Percentiles rank a stretch among this genome's conserved stretches.
These are phyloP conservation scores for Cuniculus paca DNA, from an alignment of 2,797 vertebrate genomes.

Conservation along the genomic window DNA sequence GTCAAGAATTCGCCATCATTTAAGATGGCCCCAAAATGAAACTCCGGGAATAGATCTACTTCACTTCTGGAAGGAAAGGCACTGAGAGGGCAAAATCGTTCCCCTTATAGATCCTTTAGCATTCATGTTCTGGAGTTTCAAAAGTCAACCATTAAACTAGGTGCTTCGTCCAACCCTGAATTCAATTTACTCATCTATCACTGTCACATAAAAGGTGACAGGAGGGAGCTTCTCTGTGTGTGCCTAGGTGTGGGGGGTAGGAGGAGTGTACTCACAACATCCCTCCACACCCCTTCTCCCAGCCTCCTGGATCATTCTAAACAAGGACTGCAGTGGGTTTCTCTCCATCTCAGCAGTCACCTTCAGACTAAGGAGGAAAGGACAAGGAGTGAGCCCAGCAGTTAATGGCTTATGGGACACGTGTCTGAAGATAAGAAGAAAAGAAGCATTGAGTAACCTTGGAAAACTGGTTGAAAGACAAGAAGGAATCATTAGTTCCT, in stretches of 20 bases:
- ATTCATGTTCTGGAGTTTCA: background rate
- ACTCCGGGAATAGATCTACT: background rate
- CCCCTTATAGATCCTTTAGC: background rate
- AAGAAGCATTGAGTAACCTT: background rate
- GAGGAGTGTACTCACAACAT: background rate
- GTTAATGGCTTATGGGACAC: background rate
- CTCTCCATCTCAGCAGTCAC: background rate
- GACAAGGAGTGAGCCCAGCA: background rate
- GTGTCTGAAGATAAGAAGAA: background rate
- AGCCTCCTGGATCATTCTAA: background rate
- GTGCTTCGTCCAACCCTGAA: background rate
- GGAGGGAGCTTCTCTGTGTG: background rate
- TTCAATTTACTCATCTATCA: background rate
- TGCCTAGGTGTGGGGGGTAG: accelerated
- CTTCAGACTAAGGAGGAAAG: background rate
- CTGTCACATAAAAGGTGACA: background rate
- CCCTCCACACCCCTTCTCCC: background rate
- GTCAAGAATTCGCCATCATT: background rate
- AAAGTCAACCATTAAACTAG: background rate
- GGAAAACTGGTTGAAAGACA: background rate
- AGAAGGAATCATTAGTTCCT: conserved; percentile 30
- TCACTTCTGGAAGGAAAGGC: background rate
- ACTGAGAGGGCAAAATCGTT: background rate
- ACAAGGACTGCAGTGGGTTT: background rate
- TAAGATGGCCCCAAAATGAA: background rate